Conservation (phyloP, 1,140 invertebrate genomes). For the Drosophila santomea region DNA sequence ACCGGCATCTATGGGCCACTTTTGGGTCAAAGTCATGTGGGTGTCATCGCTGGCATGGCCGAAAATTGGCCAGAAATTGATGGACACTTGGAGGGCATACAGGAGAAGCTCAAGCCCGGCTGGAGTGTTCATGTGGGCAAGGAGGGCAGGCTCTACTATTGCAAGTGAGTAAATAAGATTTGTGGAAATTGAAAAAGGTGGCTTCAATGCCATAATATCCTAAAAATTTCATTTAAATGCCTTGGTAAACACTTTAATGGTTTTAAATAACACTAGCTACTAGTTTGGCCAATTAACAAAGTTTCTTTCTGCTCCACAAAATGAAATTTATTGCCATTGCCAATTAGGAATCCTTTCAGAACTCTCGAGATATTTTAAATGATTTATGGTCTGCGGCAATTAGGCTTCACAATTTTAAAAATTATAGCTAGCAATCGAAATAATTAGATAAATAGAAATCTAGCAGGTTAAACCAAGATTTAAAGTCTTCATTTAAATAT, state of each 20-base stretch:
- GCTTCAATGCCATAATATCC: too few species aligned
- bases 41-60: slow-evolving; percentile 42
- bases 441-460: neutral
- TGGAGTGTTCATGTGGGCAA: slow-evolving; percentile 90
- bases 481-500: neutral
- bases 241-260: too few species aligned
- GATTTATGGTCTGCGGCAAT: slow-evolving; percentile 8
- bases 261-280: neutral
- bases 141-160: slow-evolving; percentile 91
- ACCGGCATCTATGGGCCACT: slow-evolving; percentile 62
- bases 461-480: neutral
- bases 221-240: too few species aligned
- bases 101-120: slow-evolving; percentile 87
- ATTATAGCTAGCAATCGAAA: neutral
- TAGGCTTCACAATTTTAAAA: neutral
- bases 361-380: slow-evolving; percentile 11
- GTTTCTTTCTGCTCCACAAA: neutral
- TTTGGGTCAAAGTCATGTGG: slow-evolving; percentile 55
- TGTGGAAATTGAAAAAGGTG: too few species aligned
- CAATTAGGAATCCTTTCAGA: slow-evolving; percentile 23
- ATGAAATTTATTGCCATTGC: slow-evolving; percentile 33
- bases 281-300: neutral
- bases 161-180: slow-evolving; percentile 88
- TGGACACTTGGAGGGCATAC: slow-evolving; percentile 85
- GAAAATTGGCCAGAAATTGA: slow-evolving; percentile 83